A percentile compares a stretch with the other conserved stretches of the same genome.
phyloP scores from a whole-genome alignment of 2,888 invertebrate species.

The Dione juno region DNA sequence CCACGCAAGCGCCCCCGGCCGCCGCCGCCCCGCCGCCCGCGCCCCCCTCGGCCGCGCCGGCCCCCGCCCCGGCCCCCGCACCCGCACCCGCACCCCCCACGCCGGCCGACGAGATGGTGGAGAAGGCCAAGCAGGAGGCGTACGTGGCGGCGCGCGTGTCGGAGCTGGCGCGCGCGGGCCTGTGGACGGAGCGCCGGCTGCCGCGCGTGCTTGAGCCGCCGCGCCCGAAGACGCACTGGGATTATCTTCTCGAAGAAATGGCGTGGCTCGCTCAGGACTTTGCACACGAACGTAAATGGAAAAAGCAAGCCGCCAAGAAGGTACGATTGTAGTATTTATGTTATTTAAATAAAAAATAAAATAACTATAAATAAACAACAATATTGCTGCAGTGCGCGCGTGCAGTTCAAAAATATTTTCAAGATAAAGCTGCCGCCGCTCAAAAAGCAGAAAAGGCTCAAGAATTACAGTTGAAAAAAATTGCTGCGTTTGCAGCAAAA shows the following conservation, averaged over 20 bases:
- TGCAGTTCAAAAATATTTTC: constrained; percentile 95
- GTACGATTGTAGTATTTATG: constrained; percentile 57
- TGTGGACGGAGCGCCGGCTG: constrained; percentile 96
- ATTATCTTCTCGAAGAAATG: constrained; percentile 99
- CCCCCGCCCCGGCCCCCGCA: constrained; percentile 78
- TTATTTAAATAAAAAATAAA: background rate
- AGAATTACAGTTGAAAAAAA: constrained; percentile 91
- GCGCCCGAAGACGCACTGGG: constrained; percentile 98
- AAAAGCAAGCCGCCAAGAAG: constrained; percentile 96
- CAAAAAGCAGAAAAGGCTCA: constrained; percentile 96
- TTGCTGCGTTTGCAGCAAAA: constrained; percentile 95
- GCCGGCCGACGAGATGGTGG: constrained; percentile 68
- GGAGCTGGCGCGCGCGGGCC: constrained; percentile 95
- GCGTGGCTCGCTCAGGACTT: constrained; percentile 99
- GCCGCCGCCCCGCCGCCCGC: constrained; percentile 85
- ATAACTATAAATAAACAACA: background rate
- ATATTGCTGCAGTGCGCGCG: constrained; percentile 86
- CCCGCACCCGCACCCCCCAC: constrained; percentile 63
- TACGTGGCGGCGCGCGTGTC: constrained; percentile 96
- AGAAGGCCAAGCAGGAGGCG: constrained; percentile 88
- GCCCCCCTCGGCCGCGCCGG: constrained; percentile 62
- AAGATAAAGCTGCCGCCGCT: constrained; percentile 94
- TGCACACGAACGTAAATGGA: constrained; percentile 98
- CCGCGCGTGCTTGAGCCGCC: constrained; percentile 96
- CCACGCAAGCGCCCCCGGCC: constrained; percentile 87